Evolutionary conservation across 2,888 invertebrate genomes (phyloP).

Genomic region (Rhaphigaster nebulosa): DNA sequence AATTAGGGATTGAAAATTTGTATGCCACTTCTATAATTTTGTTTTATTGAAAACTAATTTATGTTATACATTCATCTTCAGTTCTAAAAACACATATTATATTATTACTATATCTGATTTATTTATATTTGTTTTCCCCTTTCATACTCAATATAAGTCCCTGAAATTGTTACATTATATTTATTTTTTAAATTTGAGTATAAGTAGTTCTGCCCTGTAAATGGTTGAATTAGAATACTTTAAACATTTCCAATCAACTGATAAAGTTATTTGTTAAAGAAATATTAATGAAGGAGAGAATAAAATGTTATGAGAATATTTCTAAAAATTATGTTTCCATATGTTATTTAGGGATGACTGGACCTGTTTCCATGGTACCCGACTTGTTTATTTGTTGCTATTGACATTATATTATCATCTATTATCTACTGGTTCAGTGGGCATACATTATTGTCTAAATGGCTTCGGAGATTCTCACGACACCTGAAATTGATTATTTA

Average conservation of each 20-base stretch:
- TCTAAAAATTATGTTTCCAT: background rate
- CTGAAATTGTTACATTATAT: too few relatives aligned
- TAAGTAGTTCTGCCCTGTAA: too few relatives aligned
- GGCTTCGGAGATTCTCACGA: slow-evolving; percentile 40
- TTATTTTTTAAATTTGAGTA: too few relatives aligned
- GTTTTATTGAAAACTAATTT: too few relatives aligned
- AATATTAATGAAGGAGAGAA: background rate
- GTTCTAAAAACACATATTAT: too few relatives aligned
- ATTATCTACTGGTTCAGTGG: background rate
- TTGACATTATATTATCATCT: background rate
- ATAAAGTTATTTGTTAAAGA: background rate
- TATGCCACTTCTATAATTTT: too few relatives aligned
- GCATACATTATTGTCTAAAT: background rate
- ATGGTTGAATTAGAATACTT: background rate
- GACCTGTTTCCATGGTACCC: slow-evolving; percentile 25
- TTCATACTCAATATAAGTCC: too few relatives aligned
- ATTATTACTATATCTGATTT: too few relatives aligned
- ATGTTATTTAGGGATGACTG: background rate
- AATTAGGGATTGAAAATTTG: too few relatives aligned
- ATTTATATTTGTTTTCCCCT: too few relatives aligned
- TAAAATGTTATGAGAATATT: background rate
- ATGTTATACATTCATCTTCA: too few relatives aligned
- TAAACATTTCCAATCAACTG: background rate
- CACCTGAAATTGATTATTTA: slow-evolving; percentile 61
- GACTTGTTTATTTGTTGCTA: slow-evolving; percentile 30